Percentiles rank a stretch among this genome's conserved stretches.
These are phyloP conservation scores for Propithecus perrieri DNA, from an alignment of 2,797 vertebrate species.

Conservation along the genomic window DNA sequence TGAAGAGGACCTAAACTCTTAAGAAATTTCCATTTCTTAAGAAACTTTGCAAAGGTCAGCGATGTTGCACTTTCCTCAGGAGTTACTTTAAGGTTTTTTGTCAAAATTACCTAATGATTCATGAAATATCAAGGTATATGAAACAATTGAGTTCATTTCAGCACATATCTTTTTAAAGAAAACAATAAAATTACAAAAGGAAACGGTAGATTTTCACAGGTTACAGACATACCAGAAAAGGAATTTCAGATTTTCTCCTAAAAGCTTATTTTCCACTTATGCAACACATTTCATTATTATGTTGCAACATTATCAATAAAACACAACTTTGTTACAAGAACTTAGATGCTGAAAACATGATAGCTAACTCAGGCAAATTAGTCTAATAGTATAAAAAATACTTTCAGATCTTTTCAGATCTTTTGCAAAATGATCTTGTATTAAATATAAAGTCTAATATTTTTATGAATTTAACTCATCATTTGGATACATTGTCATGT, in stretches of 20 bases:
- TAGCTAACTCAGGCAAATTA: not conserved
- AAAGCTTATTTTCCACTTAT: not conserved
- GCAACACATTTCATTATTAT: not conserved
- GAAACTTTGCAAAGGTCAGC: not conserved
- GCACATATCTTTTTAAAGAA: not conserved
- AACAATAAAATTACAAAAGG: not conserved
- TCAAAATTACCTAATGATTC: not conserved
- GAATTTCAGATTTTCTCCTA: conserved; percentile 9
- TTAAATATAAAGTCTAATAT: not conserved
- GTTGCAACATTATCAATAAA: not conserved
- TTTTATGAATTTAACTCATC: conserved; percentile 13
- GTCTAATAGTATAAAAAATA: not conserved
- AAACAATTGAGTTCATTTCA: not conserved
- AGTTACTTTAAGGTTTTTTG: not conserved
- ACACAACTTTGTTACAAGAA: not conserved
- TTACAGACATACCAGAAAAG: not conserved
- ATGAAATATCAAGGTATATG: not conserved
- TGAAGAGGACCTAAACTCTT: not conserved
- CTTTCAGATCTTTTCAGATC: not conserved
- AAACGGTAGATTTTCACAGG: not conserved
- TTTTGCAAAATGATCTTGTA: not conserved
- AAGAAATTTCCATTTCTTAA: not conserved
- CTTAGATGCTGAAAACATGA: not conserved
- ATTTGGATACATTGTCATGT: not conserved
- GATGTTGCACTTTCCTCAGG: not conserved